Evolutionary conservation across 2,797 vertebrate genomes (phyloP).

Genomic region (Manis javanica): DNA sequence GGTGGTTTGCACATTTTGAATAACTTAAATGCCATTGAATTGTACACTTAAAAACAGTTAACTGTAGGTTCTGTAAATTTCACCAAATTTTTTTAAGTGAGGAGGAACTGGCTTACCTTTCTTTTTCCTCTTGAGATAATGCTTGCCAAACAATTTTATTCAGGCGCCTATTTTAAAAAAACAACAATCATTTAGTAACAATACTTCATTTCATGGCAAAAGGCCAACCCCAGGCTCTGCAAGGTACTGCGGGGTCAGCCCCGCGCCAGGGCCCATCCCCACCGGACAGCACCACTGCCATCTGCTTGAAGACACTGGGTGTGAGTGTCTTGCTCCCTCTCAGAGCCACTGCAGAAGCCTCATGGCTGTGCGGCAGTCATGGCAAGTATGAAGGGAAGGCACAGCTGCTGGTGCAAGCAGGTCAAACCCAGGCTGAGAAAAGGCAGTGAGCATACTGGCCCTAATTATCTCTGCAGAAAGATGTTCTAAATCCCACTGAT

Average conservation of each 20-base stretch:
- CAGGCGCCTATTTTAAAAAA: constrained; percentile 85
- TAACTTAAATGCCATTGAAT: neutral
- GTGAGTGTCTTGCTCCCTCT: neutral
- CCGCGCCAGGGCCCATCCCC: accelerated
- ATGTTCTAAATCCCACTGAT: neutral
- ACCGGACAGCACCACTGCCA: accelerated
- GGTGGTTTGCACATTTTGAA: neutral
- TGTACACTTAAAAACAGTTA: neutral
- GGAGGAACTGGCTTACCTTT: constrained; percentile 85
- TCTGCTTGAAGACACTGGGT: neutral
- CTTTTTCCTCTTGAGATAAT: constrained; percentile 87
- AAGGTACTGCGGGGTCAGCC: neutral
- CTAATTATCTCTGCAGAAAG: neutral
- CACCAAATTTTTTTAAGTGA: neutral
- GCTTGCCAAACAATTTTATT: constrained; percentile 88
- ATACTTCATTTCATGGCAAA: neutral
- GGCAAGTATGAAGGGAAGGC: neutral
- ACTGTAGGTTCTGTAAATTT: neutral
- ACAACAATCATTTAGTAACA: constrained; percentile 34
- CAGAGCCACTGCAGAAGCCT: neutral
- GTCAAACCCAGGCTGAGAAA: neutral
- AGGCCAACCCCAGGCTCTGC: neutral
- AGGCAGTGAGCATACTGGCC: neutral
- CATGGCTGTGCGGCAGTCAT: neutral
- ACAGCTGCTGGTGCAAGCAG: neutral